These are phyloP conservation scores for Rousettus leschenaultii DNA, from an alignment of 2,113 vertebrate genomes.

Conservation along the genomic window DNA sequence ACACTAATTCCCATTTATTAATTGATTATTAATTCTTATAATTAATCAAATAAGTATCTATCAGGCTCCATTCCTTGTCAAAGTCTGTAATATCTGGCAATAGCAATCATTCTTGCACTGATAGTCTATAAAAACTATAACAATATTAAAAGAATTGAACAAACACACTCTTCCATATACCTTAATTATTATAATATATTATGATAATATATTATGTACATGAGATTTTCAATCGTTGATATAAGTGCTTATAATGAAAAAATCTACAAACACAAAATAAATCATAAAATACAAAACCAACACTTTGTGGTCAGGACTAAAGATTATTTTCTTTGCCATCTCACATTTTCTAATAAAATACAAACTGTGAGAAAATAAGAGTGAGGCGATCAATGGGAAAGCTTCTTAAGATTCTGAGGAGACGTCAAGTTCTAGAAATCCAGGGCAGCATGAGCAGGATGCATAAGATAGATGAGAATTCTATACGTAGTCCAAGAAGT, in stretches of 20 bases:
- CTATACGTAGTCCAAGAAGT: background rate
- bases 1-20: background rate
- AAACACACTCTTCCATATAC: background rate
- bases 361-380: background rate
- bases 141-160: background rate
- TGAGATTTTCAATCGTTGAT: background rate
- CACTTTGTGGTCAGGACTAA: background rate
- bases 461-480: background rate
- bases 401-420: background rate
- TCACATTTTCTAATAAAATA: background rate
- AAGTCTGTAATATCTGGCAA: background rate
- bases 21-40: conserved; percentile 7
- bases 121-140: background rate
- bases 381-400: background rate
- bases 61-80: background rate
- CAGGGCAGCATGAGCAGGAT: background rate
- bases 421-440: background rate
- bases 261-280: background rate
- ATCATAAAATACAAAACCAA: background rate
- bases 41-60: conserved; percentile 28
- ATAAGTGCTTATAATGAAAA: background rate
- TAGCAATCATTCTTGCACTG: conserved; percentile 1
- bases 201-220: background rate
- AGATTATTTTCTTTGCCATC: background rate
- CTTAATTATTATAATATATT: background rate